phyloP scores from a whole-genome alignment of 1,140 invertebrate genomes.

The Philopotamus ludificatus region DNA sequence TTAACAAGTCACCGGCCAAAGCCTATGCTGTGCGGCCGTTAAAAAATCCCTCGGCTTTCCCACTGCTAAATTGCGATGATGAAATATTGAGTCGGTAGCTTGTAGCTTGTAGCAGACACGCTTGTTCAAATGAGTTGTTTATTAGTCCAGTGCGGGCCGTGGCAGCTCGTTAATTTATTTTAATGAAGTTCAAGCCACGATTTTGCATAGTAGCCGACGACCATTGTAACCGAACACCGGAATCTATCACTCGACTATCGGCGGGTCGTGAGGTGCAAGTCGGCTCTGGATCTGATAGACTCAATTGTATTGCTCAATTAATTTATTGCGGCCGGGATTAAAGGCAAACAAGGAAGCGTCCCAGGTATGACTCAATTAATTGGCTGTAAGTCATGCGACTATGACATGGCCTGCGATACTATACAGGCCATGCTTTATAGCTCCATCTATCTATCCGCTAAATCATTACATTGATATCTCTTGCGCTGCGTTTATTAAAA shows the following conservation, averaged over 20 bases:
- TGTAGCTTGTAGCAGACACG: not conserved
- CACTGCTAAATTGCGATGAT: not conserved
- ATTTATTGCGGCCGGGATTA: too few species aligned
- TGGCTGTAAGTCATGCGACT: too few species aligned
- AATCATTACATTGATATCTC: too few species aligned
- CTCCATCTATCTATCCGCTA: too few species aligned
- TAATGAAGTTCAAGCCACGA: not conserved
- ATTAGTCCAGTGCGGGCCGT: not conserved
- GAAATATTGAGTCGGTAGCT: slow-evolving; percentile 2
- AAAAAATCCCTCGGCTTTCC: not conserved
- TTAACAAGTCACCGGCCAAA: not conserved
- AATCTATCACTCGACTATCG: not conserved
- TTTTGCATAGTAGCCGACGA: not conserved
- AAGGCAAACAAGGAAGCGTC: too few species aligned
- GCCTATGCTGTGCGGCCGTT: not conserved
- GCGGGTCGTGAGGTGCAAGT: too few species aligned
- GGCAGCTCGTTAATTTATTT: not conserved
- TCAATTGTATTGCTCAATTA: too few species aligned
- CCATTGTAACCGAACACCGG: not conserved
- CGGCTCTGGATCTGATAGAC: too few species aligned
- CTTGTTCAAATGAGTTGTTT: slow-evolving; percentile 10
- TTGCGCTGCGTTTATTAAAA: too few species aligned
- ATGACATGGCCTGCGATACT: too few species aligned
- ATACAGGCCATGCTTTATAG: too few species aligned
- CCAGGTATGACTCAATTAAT: too few species aligned